Conservation (phyloP, 2,113 vertebrate species). For the Pteruthius melanotis region DNA sequence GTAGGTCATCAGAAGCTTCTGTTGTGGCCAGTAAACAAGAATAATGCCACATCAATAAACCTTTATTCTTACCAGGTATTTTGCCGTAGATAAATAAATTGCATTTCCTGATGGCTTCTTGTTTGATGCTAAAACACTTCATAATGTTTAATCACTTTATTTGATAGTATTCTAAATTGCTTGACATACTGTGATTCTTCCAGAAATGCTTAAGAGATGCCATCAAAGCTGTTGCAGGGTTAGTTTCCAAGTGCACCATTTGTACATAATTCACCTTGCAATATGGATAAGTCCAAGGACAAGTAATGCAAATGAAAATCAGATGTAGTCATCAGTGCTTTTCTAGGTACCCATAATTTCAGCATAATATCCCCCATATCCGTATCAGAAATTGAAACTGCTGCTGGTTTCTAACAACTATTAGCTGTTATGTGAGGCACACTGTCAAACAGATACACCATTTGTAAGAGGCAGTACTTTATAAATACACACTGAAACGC, state of each 20-base stretch:
- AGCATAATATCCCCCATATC: neutral
- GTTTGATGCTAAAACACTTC: neutral
- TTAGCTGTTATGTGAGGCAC: neutral
- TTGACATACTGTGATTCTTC: neutral
- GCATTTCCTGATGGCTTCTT: neutral
- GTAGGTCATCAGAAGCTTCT: neutral
- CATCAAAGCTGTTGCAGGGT: neutral
- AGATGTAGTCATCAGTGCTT: neutral
- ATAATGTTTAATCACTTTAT: neutral
- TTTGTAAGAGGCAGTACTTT: neutral
- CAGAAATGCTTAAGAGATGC: neutral
- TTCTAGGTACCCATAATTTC: neutral
- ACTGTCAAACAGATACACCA: neutral
- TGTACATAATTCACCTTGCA: neutral
- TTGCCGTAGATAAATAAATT: neutral
- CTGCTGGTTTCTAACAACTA: neutral
- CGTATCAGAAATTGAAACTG: neutral
- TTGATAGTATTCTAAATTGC: neutral
- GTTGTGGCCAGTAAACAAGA: neutral
- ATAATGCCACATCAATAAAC: neutral
- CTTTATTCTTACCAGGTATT: neutral
- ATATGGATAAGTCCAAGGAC: neutral
- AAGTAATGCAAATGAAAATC: neutral
- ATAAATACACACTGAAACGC: neutral
- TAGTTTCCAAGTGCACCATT: neutral